A percentile compares a stretch with the other conserved stretches of the same genome.
Evolutionary conservation across 2,113 vertebrate species (phyloP).

Genomic region (Sigmodon hispidus): DNA sequence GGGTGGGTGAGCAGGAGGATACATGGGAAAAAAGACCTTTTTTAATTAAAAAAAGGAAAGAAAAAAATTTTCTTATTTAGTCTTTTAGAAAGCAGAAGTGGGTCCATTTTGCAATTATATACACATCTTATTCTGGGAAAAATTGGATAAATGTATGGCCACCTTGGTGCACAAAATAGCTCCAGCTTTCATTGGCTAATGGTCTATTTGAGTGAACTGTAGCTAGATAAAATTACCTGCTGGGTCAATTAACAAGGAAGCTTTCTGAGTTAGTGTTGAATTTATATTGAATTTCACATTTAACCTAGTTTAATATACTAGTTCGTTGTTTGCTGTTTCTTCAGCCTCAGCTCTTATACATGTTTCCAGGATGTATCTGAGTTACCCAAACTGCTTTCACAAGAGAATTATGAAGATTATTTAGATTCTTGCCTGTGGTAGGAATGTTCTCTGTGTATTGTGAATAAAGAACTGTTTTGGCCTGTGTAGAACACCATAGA

Average conservation of each 20-base stretch:
- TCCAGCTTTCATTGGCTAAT: conserved; percentile 37
- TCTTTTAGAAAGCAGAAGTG: conserved; percentile 39
- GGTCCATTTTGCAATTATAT: conserved; percentile 9
- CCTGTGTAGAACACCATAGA: too few species aligned
- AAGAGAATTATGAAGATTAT: not conserved
- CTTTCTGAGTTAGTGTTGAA: conserved; percentile 51
- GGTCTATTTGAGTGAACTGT: conserved; percentile 60
- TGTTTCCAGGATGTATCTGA: conserved; percentile 9
- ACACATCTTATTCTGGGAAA: conserved; percentile 43
- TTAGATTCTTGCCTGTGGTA: conserved; percentile 11
- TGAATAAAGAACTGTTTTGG: too few species aligned
- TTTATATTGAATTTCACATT: conserved; percentile 51
- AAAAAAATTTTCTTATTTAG: too few species aligned
- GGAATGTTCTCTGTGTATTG: too few species aligned
- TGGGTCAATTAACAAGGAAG: conserved; percentile 54
- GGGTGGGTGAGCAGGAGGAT: too few species aligned
- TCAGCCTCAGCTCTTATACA: not conserved
- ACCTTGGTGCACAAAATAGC: conserved; percentile 5
- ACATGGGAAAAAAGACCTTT: too few species aligned
- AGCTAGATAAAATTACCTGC: conserved; percentile 64
- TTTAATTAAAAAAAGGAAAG: too few species aligned
- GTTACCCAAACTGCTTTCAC: conserved; percentile 21
- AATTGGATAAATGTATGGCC: conserved; percentile 26
- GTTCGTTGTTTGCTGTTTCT: conserved; percentile 18
- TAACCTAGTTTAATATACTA: conserved; percentile 43